Conservation (phyloP, 2,888 invertebrate species). For the Prosopocoilus inquinatus region DNA sequence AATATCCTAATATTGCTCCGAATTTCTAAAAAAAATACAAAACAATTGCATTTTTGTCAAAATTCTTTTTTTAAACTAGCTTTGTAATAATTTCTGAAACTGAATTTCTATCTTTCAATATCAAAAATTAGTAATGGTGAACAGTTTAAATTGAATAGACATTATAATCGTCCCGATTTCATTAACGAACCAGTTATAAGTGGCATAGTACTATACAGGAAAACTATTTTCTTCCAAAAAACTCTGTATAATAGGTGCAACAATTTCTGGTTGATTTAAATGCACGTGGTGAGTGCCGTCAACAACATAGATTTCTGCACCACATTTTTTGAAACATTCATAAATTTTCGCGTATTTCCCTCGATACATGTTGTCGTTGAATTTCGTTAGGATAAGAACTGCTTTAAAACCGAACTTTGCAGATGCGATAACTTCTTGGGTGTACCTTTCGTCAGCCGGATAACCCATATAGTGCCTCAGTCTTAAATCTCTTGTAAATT, state of each 20-base stretch:
- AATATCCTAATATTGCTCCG: too few relatives aligned
- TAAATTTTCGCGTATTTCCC: slow-evolving; percentile 4
- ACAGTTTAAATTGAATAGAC: neutral
- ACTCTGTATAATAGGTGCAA: slow-evolving; percentile 12
- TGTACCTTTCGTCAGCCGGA: slow-evolving; percentile 16
- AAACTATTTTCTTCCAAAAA: slow-evolving; percentile 10
- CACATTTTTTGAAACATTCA: slow-evolving; percentile 10
- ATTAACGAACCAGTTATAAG: too few relatives aligned
- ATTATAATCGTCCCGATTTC: neutral
- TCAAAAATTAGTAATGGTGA: too few relatives aligned
- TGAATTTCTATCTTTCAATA: too few relatives aligned
- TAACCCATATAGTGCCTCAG: slow-evolving; percentile 22
- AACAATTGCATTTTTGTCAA: too few relatives aligned
- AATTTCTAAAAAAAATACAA: too few relatives aligned
- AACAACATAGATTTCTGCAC: slow-evolving; percentile 8
- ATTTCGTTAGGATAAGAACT: slow-evolving; percentile 10
- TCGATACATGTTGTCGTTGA: slow-evolving; percentile 1
- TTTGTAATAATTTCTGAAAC: too few relatives aligned
- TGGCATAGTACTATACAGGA: too few relatives aligned
- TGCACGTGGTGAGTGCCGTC: slow-evolving; percentile 17
- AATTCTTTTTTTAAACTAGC: too few relatives aligned
- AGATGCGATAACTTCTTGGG: slow-evolving; percentile 7
- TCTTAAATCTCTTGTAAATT: slow-evolving; percentile 45
- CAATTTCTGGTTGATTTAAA: slow-evolving; percentile 11
- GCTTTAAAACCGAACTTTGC: slow-evolving; percentile 14